phyloP scores from a whole-genome alignment of 2,113 vertebrate genomes.

The Phainopepla nitens region DNA sequence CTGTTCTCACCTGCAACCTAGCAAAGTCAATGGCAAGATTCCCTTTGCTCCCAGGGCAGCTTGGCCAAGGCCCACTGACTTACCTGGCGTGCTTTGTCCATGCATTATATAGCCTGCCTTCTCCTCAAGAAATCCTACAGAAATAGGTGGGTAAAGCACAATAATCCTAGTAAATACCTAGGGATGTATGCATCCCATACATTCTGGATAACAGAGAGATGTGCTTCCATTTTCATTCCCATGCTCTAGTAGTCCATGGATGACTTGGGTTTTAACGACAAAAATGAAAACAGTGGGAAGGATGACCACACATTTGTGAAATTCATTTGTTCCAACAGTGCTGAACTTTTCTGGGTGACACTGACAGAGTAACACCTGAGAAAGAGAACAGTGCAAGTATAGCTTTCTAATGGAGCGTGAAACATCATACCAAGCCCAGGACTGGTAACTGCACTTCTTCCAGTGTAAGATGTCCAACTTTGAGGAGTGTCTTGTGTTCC shows the following conservation, averaged over 20 bases:
- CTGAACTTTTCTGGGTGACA: background rate
- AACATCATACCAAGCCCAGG: background rate
- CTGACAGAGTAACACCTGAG: background rate
- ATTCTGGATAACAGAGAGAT: background rate
- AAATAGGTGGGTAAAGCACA: background rate
- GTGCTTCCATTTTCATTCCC: background rate
- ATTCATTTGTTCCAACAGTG: background rate
- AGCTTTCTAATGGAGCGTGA: background rate
- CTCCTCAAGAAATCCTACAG: background rate
- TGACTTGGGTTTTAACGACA: background rate
- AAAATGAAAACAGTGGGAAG: background rate
- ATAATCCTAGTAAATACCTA: background rate
- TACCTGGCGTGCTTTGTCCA: background rate
- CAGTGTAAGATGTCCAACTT: background rate
- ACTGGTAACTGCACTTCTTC: background rate
- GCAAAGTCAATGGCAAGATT: background rate
- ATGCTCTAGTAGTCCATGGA: background rate
- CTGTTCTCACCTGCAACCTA: constrained; percentile 13
- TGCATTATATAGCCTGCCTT: background rate
- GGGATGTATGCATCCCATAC: background rate
- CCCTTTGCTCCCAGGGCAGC: background rate
- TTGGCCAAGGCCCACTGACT: background rate
- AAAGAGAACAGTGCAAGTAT: background rate
- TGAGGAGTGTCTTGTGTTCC: background rate
- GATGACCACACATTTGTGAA: background rate